Base-by-base conservation (phyloP, 2,888 invertebrate genomes). In the Seira musarum region DNA sequence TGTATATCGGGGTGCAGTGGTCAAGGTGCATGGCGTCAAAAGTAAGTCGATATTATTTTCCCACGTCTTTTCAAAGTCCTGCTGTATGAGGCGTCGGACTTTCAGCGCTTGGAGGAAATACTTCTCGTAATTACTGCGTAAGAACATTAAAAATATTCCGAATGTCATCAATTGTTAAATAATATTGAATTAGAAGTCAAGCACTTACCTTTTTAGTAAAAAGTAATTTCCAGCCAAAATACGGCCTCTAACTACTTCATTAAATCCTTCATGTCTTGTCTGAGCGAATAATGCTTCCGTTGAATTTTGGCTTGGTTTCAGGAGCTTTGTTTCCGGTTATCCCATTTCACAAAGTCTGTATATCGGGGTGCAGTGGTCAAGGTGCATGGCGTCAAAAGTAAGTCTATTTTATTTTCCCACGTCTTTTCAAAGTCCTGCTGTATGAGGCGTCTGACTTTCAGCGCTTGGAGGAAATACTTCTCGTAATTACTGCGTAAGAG, bases 141-240 rank as follows among this genome's bases (percentile, higher is more conserved):
- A 40, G n/a, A n/a, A n/a, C n/a, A n/a, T n/a, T n/a, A n/a, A n/a
- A n/a, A n/a, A n/a, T n/a, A n/a, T n/a, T n/a, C n/a, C n/a, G n/a
- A n/a, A n/a, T n/a, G n/a, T n/a, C n/a, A n/a, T n/a, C n/a, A n/a
- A n/a, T n/a, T n/a, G n/a, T n/a, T n/a, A 88, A 35, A 87, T 86
- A 74, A 22, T 64, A 75, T 15, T 49, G 35, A 25, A 60, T n/a
- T 24, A 5, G 15, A 22, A 13, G 65, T 40, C 10, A 19, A 46
- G 71, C n/a, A n/a, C 80, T 85, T 86, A 91, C 92, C 90, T 90
- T 91, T 92, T 91, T 10, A 99, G 89, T 63, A 99, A 90, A 88
- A 98, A 98, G 88, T 95, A 99, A 89, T 99, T 99, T 73, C 99
- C 99, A 0, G 96, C 93, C 77, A 99, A 91, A 80, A 99, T 99